phyloP scores from a whole-genome alignment of 2,888 invertebrate species.

The Cephus pygmeus region DNA sequence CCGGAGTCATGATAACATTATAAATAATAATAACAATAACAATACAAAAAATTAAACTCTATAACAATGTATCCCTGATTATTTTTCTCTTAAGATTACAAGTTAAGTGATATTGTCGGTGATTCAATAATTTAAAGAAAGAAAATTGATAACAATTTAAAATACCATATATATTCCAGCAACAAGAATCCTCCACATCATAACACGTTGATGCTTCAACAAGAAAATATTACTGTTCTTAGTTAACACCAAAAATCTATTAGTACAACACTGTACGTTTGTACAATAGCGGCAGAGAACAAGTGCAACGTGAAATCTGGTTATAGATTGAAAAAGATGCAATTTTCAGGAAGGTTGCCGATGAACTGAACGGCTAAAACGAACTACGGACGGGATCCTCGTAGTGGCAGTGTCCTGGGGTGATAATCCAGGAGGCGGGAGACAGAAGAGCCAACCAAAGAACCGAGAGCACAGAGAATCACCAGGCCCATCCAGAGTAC shows the following conservation, averaged over 20 bases:
- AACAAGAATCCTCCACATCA: conserved; percentile 58
- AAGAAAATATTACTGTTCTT: conserved; percentile 13
- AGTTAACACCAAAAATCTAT: background rate
- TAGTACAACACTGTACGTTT: background rate
- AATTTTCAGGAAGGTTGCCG: conserved; percentile 57
- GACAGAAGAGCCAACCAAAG: conserved; percentile 12
- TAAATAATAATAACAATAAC: background rate
- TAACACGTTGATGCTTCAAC: conserved; percentile 26
- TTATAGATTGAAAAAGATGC: conserved; percentile 31
- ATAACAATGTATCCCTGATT: background rate
- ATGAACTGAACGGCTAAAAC: conserved; percentile 50
- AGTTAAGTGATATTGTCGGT: background rate
- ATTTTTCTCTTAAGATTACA: too few species aligned
- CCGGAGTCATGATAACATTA: background rate
- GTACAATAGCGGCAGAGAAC: background rate
- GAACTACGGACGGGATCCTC: conserved; percentile 40
- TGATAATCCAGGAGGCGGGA: conserved; percentile 25
- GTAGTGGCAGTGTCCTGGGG: conserved; percentile 25
- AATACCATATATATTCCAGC: conserved; percentile 56
- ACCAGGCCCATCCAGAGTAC: conserved; percentile 55
- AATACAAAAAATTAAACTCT: background rate
- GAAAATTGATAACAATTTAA: background rate
- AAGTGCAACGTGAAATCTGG: background rate
- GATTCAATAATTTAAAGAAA: background rate
- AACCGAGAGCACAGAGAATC: conserved; percentile 37